phyloP scores from a whole-genome alignment of 1,140 invertebrate species.

The Parapsyche elsis region DNA sequence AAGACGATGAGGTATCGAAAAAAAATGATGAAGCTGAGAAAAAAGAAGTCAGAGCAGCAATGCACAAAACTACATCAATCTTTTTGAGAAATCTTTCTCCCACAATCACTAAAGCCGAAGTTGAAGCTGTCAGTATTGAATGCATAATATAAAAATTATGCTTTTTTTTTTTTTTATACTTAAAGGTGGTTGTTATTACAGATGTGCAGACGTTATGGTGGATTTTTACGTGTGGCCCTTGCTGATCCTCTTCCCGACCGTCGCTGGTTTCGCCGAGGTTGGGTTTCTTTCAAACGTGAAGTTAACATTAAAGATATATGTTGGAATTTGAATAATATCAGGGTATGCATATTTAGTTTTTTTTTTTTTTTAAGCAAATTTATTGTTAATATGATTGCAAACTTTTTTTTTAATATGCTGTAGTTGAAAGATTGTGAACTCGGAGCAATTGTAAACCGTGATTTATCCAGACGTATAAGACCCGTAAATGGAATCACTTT shows the following conservation, averaged over 20 bases:
- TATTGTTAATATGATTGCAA: slow-evolving; percentile 2
- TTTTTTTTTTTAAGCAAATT: slow-evolving; percentile 38
- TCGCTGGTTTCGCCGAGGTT: slow-evolving; percentile 94
- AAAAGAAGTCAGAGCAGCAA: slow-evolving; percentile 74
- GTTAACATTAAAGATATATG: slow-evolving; percentile 99
- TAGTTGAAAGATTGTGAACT: slow-evolving; percentile 92
- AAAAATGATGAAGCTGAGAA: slow-evolving; percentile 67
- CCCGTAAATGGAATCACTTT: slow-evolving; percentile 93
- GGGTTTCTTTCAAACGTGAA: slow-evolving; percentile 97
- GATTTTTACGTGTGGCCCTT: slow-evolving; percentile 95
- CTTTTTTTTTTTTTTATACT: neutral
- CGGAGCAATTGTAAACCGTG: slow-evolving; percentile 93
- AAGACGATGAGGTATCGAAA: slow-evolving; percentile 59
- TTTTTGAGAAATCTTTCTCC: slow-evolving; percentile 96
- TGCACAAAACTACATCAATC: slow-evolving; percentile 96
- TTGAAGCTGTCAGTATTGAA: slow-evolving; percentile 80
- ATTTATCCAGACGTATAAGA: slow-evolving; percentile 91
- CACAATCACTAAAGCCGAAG: slow-evolving; percentile 95
- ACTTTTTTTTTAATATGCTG: slow-evolving; percentile 50
- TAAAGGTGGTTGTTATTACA: slow-evolving; percentile 60
- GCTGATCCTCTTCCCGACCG: slow-evolving; percentile 97
- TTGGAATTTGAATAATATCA: slow-evolving; percentile 97
- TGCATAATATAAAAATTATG: neutral
- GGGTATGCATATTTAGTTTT: slow-evolving; percentile 68
- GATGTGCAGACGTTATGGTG: slow-evolving; percentile 95